Base-by-base conservation (phyloP, 1,140 invertebrate genomes). In the Neodiprion fabricii region DNA sequence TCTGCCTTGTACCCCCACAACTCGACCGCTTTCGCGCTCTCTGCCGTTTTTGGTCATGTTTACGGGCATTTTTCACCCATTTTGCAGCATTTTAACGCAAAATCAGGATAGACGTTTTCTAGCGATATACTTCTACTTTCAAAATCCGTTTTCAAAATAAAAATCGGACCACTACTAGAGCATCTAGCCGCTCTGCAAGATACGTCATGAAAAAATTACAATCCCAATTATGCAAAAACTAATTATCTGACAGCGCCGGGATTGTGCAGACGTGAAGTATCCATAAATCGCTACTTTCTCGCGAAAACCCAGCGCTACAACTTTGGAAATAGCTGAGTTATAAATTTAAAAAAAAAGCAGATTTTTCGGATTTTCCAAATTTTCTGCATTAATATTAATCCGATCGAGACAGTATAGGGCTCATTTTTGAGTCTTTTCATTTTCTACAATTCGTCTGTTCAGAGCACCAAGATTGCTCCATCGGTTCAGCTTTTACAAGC, bases 1-100 rank as follows among this genome's bases (percentile, higher is more conserved):
- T 12, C 28, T 49, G 28, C 49, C n/a, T 61, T 28, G n/a, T 65
- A 40, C 50, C 50, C 71, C 71, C 48, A 72, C 71, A 21, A 50
- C 21, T 72, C 71, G 61, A 72, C 71, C 48, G 61, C 49, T 72
- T 47, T 61, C 71, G 71, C 48, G 71, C 71, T 21, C 71, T 72
- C 71, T 49, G 53, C 14, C 71, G 49, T 53, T 72, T 72, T 53
- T 21, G 48, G 49, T 53, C 8, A 72, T 53, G 47, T 72, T 72
- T 72, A 21, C 17, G 48, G n/a, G n/a, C n/a, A 21, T 2, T 72
- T 72, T 21, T 72, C 47, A 53, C 49, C 9, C 10, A 50, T 53
- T 74, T 40, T 5, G 28, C 28, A 40, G 28, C 28, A 40, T 40
- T 40, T 40, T 40, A 40, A 40, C 28, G 28, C 67, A 50, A 70